Percentiles rank a stretch among this genome's conserved stretches.
Evolutionary conservation across 2,113 vertebrate species (phyloP).

Genomic region (Bubo scandiacus): DNA sequence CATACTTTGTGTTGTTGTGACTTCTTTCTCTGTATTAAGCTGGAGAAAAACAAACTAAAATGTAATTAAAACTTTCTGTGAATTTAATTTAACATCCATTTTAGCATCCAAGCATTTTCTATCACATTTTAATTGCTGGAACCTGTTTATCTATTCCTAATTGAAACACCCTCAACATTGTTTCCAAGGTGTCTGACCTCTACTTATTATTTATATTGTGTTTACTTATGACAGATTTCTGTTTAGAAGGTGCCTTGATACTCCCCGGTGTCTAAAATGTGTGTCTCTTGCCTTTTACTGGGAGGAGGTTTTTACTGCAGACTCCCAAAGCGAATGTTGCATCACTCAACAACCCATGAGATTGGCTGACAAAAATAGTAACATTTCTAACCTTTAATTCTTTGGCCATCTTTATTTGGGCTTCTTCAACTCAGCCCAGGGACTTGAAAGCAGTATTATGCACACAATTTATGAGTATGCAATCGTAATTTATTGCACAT

Average conservation of each 20-base stretch:
- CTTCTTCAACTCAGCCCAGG: not conserved
- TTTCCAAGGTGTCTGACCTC: not conserved
- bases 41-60: not conserved
- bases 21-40: not conserved
- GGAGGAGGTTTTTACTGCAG: not conserved
- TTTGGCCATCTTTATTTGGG: not conserved
- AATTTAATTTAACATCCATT: not conserved
- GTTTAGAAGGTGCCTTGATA: not conserved
- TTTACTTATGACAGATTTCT: not conserved
- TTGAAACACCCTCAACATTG: not conserved
- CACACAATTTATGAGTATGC: not conserved
- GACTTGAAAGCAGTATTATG: not conserved
- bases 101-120: not conserved
- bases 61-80: not conserved
- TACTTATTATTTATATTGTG: not conserved
- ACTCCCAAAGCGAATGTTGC: not conserved
- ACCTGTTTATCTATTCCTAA: not conserved
- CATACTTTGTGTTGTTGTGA: not conserved
- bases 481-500: not conserved
- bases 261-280: not conserved
- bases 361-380: not conserved
- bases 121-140: not conserved
- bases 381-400: not conserved
- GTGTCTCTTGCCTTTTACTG: not conserved
- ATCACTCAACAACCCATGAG: not conserved